Percentiles rank a stretch among this genome's conserved stretches.
Conservation (phyloP, 2,113 vertebrate species). For the Serilophus lunatus region DNA sequence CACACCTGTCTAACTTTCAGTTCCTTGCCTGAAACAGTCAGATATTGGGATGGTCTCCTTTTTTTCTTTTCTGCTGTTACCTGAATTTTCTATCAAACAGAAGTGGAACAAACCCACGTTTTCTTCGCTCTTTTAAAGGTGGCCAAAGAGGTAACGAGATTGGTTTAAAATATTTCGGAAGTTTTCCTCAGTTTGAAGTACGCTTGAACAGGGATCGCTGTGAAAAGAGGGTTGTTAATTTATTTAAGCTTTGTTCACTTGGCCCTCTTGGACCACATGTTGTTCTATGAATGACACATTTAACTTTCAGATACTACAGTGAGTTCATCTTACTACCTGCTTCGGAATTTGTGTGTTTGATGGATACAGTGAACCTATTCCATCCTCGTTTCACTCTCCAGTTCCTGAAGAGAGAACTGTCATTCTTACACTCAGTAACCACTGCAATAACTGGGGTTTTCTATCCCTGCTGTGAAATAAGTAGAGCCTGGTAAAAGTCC, state of each 20-base stretch:
- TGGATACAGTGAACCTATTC: neutral
- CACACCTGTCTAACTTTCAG: neutral
- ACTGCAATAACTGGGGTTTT: neutral
- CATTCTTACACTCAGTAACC: neutral
- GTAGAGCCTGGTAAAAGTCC: neutral
- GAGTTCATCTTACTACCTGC: neutral
- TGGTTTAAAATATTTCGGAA: neutral
- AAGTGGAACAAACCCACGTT: accelerated
- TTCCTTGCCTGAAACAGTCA: neutral
- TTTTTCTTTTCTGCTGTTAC: neutral
- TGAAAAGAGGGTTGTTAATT: neutral
- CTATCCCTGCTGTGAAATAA: neutral
- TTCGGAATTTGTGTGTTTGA: neutral
- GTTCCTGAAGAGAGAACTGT: neutral
- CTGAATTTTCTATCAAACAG: neutral
- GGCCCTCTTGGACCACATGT: no score
- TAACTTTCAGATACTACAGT: neutral
- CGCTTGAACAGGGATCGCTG: neutral
- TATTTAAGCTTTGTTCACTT: neutral
- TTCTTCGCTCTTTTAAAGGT: neutral
- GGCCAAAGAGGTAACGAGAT: neutral
- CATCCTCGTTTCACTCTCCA: neutral
- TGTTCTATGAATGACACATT: neutral
- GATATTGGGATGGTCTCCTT: neutral
- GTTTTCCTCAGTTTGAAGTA: neutral